These are phyloP conservation scores for Hippocampus abdominalis DNA, from an alignment of 2,113 vertebrate species.

Conservation along the genomic window DNA sequence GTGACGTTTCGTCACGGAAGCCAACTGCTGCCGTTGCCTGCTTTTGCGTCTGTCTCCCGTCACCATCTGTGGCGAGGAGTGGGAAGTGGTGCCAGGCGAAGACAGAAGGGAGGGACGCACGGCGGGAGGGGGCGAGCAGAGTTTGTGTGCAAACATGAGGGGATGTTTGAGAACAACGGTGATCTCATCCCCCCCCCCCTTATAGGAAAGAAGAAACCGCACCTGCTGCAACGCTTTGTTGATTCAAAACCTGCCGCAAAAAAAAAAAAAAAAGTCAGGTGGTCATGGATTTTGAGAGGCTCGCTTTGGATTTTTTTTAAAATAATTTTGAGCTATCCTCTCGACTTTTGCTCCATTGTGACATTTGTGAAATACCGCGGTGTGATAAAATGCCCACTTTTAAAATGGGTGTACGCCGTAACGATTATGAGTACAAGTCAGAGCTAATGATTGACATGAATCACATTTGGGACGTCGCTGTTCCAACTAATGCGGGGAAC, in stretches of 20 bases:
- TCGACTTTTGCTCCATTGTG: neutral
- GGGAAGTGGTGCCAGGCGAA: constrained; percentile 42
- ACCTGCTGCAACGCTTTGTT: neutral
- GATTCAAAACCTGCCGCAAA: no score
- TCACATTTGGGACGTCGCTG: no score
- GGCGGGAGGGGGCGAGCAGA: constrained; percentile 12
- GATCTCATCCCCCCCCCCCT: constrained; percentile 5
- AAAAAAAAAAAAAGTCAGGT: neutral
- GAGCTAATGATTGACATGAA: neutral
- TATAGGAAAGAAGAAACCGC: neutral
- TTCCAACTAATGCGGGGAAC: no score
- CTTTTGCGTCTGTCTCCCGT: constrained; percentile 23
- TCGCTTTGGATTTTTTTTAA: neutral
- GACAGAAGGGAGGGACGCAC: constrained; percentile 33
- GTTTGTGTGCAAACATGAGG: constrained; percentile 20
- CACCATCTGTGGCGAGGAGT: constrained; percentile 46
- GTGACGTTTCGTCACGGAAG: constrained; percentile 7
- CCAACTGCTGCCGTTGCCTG: constrained; percentile 19
- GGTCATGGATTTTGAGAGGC: neutral
- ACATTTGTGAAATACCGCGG: neutral
- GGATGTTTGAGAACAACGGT: constrained; percentile 14
- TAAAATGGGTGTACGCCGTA: neutral
- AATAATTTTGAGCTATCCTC: neutral
- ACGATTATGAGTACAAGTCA: neutral
- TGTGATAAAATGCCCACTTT: neutral